phyloP scores from a whole-genome alignment of 1,140 invertebrate species.

The Gyrodactylus bullatarudis region DNA sequence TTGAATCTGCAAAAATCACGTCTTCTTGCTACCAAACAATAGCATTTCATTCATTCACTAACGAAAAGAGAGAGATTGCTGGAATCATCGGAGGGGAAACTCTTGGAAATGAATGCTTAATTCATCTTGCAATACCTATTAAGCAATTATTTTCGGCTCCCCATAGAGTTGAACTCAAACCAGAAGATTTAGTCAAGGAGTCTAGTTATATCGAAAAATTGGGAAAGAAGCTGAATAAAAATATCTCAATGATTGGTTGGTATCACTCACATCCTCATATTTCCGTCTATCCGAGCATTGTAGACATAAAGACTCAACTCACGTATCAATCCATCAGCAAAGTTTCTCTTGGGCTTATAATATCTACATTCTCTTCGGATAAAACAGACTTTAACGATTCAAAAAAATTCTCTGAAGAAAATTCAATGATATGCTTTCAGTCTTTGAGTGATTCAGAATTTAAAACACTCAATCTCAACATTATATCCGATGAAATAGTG shows the following conservation, averaged over 20 bases:
- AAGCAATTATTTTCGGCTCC: background rate
- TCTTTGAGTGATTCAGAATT: background rate
- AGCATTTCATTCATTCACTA: background rate
- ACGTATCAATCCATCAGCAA: background rate
- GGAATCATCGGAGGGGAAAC: background rate
- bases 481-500: background rate
- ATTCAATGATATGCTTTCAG: background rate
- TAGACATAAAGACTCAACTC: conserved; percentile 14
- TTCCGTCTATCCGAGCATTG: conserved; percentile 51
- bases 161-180: background rate
- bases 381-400: background rate
- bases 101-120: background rate
- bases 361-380: background rate
- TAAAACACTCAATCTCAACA: background rate
- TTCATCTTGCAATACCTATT: background rate
- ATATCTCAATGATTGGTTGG: conserved; percentile 46
- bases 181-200: background rate
- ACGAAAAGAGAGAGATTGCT: background rate
- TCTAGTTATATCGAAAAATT: background rate
- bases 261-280: conserved; percentile 66
- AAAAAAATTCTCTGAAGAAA: background rate
- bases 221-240: conserved; percentile 22
- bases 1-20: background rate
- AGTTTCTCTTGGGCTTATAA: background rate
- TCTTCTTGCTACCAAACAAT: background rate